Evolutionary conservation across 1,140 invertebrate genomes (phyloP).

Genomic region (Drosophila subpulchrella): DNA sequence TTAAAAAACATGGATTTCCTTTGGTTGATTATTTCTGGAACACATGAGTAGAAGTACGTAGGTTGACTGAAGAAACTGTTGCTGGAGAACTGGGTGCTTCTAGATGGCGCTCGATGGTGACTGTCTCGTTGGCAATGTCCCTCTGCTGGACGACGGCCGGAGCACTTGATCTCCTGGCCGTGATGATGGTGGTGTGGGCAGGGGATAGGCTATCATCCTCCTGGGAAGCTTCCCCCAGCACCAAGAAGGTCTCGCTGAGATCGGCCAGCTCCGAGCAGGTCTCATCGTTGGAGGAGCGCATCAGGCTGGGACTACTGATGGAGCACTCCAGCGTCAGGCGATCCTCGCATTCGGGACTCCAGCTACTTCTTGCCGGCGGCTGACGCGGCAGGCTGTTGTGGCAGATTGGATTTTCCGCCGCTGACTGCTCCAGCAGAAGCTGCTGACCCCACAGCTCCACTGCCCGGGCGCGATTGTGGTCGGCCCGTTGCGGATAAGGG

Average conservation of each 20-base stretch:
- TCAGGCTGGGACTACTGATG: constrained; percentile 83
- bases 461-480: constrained; percentile 78
- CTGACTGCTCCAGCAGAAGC: constrained; percentile 60
- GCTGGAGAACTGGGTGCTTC: constrained; percentile 46
- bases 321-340: constrained; percentile 67
- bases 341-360: constrained; percentile 54
- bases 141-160: constrained; percentile 44
- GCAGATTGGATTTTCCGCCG: constrained; percentile 71
- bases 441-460: constrained; percentile 79
- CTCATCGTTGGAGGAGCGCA: constrained; percentile 71
- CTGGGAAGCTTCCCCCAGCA: constrained; percentile 32
- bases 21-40: constrained; percentile 26
- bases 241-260: constrained; percentile 62
- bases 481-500: constrained; percentile 64
- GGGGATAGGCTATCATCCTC: constrained; percentile 70
- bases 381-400: constrained; percentile 84
- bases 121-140: constrained; percentile 38
- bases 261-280: constrained; percentile 58
- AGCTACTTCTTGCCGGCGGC: constrained; percentile 80
- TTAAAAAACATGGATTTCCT: constrained; percentile 29
- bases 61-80: constrained; percentile 37
- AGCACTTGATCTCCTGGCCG: constrained; percentile 59
- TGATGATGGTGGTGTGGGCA: constrained; percentile 71
- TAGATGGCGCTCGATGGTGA: constrained; percentile 51
- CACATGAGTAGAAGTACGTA: constrained; percentile 48